Evolutionary conservation across 2,797 vertebrate species (phyloP).

Genomic region (Chelon labrosus): DNA sequence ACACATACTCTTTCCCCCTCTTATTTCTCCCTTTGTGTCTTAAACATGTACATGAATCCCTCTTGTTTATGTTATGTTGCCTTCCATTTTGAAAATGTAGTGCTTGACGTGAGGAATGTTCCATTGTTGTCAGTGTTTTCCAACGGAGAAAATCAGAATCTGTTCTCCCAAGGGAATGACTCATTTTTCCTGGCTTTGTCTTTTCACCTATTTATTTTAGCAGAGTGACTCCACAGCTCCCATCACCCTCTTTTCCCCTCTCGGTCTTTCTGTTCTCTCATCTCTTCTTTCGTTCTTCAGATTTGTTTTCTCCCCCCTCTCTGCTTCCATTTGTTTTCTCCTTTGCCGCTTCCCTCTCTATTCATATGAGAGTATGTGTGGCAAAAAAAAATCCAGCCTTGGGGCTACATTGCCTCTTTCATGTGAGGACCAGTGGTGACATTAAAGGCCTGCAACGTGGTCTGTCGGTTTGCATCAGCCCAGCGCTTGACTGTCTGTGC

Average conservation of each 20-base stretch:
- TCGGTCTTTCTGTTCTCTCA: conserved; percentile 25
- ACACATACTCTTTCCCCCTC: background rate
- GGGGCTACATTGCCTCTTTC: conserved; percentile 75
- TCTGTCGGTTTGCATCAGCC: conserved; percentile 82
- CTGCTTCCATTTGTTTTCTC: conserved; percentile 51
- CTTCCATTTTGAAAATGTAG: conserved; percentile 31
- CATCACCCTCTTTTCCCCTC: conserved; percentile 21
- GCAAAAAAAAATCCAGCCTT: conserved; percentile 69
- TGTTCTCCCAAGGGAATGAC: conserved; percentile 54
- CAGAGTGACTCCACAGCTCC: conserved; percentile 33
- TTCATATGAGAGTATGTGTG: conserved; percentile 43
- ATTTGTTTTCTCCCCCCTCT: conserved; percentile 29
- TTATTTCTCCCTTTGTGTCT: conserved; percentile 19
- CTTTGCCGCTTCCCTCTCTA: conserved; percentile 38
- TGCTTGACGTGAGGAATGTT: conserved; percentile 11
- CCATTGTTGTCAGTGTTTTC: conserved; percentile 47
- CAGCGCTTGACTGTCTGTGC: conserved; percentile 52
- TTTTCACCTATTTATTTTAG: conserved; percentile 66
- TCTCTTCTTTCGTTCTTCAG: conserved; percentile 32
- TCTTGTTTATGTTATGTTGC: conserved; percentile 33
- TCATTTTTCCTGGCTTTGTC: conserved; percentile 71
- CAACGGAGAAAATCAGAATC: conserved; percentile 47
- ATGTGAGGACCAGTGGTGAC: conserved; percentile 81
- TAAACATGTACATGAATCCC: conserved; percentile 26
- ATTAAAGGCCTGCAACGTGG: conserved; percentile 80